A percentile compares a stretch with the other conserved stretches of the same genome.
Conservation (phyloP, 2,888 invertebrate genomes). For the Zhuqinia jingwanae region DNA sequence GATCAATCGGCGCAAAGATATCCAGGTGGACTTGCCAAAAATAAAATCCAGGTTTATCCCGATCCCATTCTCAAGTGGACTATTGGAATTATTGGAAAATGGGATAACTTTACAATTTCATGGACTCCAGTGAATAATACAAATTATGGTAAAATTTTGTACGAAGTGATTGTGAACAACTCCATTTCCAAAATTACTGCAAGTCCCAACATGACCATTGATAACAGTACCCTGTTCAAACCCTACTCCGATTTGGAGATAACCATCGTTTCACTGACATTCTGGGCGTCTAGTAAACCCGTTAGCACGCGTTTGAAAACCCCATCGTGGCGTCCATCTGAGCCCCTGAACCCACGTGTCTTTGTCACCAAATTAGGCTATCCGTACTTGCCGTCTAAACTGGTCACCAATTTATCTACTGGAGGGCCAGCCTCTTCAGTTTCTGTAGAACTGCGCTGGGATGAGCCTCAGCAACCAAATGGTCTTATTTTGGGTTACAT, state of each 20-base stretch:
- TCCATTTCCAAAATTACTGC: slow-evolving; percentile 79
- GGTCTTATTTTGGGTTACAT: slow-evolving; percentile 89
- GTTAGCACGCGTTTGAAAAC: slow-evolving; percentile 85
- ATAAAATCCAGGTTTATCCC: slow-evolving; percentile 86
- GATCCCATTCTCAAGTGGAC: slow-evolving; percentile 86
- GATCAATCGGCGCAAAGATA: slow-evolving; percentile 86
- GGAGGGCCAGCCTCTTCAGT: slow-evolving; percentile 71
- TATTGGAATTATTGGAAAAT: slow-evolving; percentile 88
- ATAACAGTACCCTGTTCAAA: slow-evolving; percentile 66
- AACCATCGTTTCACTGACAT: slow-evolving; percentile 90
- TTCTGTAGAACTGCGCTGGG: slow-evolving; percentile 89
- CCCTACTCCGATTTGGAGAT: slow-evolving; percentile 84
- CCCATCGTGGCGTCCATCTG: slow-evolving; percentile 90
- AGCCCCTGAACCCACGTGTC: slow-evolving; percentile 87
- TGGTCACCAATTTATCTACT: slow-evolving; percentile 74
- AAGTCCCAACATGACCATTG: slow-evolving; percentile 80
- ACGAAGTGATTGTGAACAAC: slow-evolving; percentile 83
- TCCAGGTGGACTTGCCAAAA: slow-evolving; percentile 80
- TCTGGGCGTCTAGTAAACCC: slow-evolving; percentile 89
- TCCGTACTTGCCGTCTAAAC: slow-evolving; percentile 74
- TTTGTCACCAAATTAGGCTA: slow-evolving; percentile 83
- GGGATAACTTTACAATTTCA: slow-evolving; percentile 90
- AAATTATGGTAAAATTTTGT: slow-evolving; percentile 91
- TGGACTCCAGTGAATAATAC: slow-evolving; percentile 90
- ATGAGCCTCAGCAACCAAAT: slow-evolving; percentile 87